These are phyloP conservation scores for Epizoanthus ramosus DNA, from an alignment of 92 coral and sea anemone genomes.

Conservation along the genomic window DNA sequence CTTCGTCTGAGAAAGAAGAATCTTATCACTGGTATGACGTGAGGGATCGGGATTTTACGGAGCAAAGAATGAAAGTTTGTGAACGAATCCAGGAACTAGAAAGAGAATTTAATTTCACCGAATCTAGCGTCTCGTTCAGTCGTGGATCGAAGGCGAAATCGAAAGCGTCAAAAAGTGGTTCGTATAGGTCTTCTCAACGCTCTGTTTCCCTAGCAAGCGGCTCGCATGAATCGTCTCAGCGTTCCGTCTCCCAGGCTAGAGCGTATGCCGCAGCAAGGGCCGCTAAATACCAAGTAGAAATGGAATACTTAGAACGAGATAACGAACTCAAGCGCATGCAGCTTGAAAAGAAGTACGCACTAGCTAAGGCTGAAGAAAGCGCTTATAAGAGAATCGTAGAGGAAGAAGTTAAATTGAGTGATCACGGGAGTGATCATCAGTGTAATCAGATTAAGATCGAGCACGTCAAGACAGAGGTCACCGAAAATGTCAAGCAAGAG, in stretches of 20 bases:
- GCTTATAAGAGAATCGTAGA: slow-evolving; percentile 28
- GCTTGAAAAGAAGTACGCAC: slow-evolving; percentile 31
- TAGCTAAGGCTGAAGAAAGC: slow-evolving; percentile 35
- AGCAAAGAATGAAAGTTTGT: slow-evolving; percentile 21
- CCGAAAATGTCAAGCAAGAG: slow-evolving; percentile 5
- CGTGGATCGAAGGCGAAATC: not conserved
- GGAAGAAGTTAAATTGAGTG: not conserved
- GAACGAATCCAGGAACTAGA: not conserved
- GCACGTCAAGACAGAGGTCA: not conserved
- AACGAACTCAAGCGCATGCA: slow-evolving; percentile 9
- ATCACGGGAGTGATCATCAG: not conserved
- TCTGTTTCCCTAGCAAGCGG: slow-evolving; percentile 1
- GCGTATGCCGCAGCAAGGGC: slow-evolving; percentile 25
- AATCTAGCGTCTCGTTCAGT: not conserved
- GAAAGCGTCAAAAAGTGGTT: not conserved
- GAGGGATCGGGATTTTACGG: slow-evolving; percentile 31
- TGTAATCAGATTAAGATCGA: not conserved
- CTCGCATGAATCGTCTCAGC: not conserved
- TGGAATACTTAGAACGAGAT: slow-evolving; percentile 23
- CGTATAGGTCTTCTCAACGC: not conserved
- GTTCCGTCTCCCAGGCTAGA: slow-evolving; percentile 1
- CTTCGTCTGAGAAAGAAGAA: not conserved
- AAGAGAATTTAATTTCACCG: not conserved
- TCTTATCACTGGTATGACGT: slow-evolving; percentile 25
- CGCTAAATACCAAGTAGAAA: slow-evolving; percentile 18